These are phyloP conservation scores for Lipotes vexillifer DNA, from an alignment of 2,113 vertebrate genomes.

Conservation along the genomic window DNA sequence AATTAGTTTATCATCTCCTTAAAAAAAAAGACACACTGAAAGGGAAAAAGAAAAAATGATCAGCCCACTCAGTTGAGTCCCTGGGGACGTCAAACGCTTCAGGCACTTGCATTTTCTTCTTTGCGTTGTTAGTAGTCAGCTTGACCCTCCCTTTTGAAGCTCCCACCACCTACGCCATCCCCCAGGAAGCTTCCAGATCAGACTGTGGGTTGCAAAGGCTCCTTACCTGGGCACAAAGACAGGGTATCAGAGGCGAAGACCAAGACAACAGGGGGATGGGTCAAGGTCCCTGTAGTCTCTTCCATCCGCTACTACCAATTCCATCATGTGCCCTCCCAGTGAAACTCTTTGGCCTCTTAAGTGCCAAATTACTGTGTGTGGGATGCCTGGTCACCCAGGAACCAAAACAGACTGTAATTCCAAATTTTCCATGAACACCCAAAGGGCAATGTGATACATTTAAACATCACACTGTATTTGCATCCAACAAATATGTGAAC, in stretches of 20 bases:
- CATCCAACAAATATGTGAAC: background rate
- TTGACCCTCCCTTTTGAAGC: background rate
- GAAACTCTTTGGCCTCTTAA: background rate
- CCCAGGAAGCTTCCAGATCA: background rate
- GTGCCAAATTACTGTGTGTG: background rate
- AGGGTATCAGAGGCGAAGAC: too few species aligned
- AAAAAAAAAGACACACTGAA: background rate
- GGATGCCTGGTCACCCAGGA: background rate
- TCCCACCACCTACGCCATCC: background rate
- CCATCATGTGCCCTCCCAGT: rapidly evolving
- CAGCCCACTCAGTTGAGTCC: background rate
- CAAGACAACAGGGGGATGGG: background rate
- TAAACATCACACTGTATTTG: background rate
- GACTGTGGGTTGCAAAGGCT: background rate
- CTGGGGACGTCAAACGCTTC: rapidly evolving
- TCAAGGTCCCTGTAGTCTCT: background rate
- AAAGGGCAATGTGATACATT: background rate
- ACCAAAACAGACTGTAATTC: background rate
- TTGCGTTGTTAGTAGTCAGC: rapidly evolving
- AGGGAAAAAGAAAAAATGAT: background rate
- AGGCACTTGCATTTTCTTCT: background rate
- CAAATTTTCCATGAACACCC: background rate
- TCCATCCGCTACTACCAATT: background rate
- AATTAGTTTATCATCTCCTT: background rate
- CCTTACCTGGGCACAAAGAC: background rate